phyloP scores from a whole-genome alignment of 2,797 vertebrate species.

The Anas capensis region DNA sequence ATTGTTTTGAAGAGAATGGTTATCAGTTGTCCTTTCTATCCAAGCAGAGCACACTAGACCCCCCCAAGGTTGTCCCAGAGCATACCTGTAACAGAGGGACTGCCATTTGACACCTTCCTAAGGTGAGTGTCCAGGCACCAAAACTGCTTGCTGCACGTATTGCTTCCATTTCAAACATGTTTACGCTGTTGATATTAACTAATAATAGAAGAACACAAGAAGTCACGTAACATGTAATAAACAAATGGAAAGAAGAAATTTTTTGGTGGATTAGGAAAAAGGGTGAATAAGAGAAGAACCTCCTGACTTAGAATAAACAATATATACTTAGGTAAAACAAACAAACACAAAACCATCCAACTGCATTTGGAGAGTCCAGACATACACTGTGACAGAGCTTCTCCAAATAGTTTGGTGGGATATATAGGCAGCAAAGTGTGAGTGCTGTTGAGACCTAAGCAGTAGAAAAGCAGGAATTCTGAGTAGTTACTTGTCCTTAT shows the following conservation, averaged over 20 bases:
- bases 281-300: neutral
- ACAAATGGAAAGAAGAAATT: neutral
- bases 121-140: fast-evolving
- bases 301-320: neutral
- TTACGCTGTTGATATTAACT: neutral
- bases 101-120: neutral
- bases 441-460: neutral
- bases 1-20: neutral
- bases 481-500: neutral
- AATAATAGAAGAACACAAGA: neutral
- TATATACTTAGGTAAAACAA: too few relatives aligned
- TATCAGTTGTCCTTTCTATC: neutral
- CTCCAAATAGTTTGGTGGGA: neutral
- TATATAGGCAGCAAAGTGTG: neutral
- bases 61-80: neutral
- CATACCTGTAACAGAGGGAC: neutral
- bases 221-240: neutral
- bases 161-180: neutral
- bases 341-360: neutral
- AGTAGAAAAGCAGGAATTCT: neutral
- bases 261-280: neutral
- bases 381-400: neutral
- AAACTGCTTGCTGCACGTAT: neutral
- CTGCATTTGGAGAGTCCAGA: neutral
- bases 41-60: neutral